Evolutionary conservation across 2,113 vertebrate species (phyloP).

Genomic region (Orycteropus afer): DNA sequence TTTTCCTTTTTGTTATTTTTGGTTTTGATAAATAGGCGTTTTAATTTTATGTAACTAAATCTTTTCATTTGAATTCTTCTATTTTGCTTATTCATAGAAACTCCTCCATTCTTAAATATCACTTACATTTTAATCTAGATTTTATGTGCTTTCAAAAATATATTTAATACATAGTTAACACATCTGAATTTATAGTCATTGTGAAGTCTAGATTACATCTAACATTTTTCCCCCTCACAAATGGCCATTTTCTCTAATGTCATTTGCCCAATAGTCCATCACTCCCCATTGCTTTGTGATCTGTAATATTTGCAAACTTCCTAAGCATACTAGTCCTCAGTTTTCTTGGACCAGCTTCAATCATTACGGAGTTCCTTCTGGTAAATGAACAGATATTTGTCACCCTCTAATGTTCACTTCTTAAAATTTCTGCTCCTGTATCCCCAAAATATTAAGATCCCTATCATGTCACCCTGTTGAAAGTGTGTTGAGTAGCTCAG

Average conservation of each 20-base stretch:
- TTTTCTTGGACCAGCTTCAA: background rate
- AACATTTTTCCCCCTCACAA: background rate
- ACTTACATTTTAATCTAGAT: background rate
- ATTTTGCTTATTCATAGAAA: background rate
- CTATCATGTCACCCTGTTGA: background rate
- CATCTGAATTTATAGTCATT: background rate
- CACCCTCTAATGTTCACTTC: background rate
- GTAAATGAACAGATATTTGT: background rate
- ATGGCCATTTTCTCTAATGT: background rate
- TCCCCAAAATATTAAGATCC: background rate
- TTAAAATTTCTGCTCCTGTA: background rate
- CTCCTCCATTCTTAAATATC: background rate
- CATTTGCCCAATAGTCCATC: background rate
- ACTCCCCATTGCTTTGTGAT: background rate
- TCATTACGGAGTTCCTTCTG: background rate
- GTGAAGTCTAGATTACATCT: background rate
- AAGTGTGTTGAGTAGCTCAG: background rate
- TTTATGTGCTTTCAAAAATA: constrained; percentile 13
- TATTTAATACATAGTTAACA: background rate
- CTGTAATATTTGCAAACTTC: background rate
- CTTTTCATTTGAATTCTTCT: background rate
- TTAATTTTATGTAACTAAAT: background rate
- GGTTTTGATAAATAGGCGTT: background rate
- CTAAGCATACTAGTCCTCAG: background rate
- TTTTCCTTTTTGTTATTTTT: constrained; percentile 1